Conservation (phyloP, 2,113 vertebrate genomes). For the Carettochelys insculpta region DNA sequence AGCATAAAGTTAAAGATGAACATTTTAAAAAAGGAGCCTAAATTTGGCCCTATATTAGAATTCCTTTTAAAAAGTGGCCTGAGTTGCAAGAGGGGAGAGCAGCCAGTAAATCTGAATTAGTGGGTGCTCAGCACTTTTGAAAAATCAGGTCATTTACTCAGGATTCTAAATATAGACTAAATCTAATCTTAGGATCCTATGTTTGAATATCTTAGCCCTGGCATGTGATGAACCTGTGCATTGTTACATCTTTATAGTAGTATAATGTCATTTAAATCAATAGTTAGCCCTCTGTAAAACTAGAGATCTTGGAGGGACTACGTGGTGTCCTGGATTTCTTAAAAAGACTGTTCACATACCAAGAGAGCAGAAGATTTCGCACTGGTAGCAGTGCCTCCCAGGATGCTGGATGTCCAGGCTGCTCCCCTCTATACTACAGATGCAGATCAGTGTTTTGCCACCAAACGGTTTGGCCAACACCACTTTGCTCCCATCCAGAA, state of each 20-base stretch:
- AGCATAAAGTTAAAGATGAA: background rate
- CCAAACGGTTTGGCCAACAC: background rate
- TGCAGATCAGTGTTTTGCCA: background rate
- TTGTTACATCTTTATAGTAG: background rate
- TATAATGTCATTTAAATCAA: background rate
- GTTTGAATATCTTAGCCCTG: background rate
- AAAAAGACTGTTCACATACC: background rate
- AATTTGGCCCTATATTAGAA: background rate
- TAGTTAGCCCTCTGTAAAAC: background rate
- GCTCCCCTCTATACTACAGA: background rate
- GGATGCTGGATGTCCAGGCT: background rate
- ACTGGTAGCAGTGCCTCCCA: background rate
- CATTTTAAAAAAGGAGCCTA: background rate
- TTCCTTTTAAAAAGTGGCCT: background rate
- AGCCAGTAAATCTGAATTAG: background rate
- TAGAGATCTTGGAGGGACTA: background rate
- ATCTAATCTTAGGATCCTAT: background rate
- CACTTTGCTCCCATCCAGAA: background rate
- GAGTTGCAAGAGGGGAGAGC: background rate
- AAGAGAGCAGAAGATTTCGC: background rate
- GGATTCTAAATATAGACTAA: background rate
- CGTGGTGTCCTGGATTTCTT: background rate
- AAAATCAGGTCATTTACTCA: background rate
- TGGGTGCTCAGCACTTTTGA: constrained; percentile 3
- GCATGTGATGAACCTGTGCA: background rate